Percentiles rank a stretch among this genome's conserved stretches.
These are phyloP conservation scores for Notodonta dromedarius DNA, from an alignment of 2,888 invertebrate species.

Conservation along the genomic window DNA sequence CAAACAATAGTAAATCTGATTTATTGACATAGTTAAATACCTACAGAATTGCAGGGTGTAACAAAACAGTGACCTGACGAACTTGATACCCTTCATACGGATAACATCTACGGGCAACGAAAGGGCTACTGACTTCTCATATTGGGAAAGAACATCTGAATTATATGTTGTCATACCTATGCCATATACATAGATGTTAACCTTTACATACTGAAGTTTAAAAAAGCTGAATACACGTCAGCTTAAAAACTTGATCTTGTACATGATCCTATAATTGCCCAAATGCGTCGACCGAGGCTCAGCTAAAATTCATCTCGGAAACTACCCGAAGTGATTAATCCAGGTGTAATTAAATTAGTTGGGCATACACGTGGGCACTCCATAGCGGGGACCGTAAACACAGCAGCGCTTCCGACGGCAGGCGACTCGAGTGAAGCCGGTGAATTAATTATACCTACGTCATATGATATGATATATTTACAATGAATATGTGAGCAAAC, in stretches of 20 bases:
- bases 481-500: neutral
- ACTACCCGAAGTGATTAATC: constrained; percentile 30
- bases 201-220: no score
- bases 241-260: neutral
- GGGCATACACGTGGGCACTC: constrained; percentile 24
- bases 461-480: constrained; percentile 9
- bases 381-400: constrained; percentile 33
- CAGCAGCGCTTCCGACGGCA: constrained; percentile 13
- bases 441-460: constrained; percentile 34
- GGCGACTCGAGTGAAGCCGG: constrained; percentile 7
- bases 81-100: no score
- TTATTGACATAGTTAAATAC: no score
- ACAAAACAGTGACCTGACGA: no score
- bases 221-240: neutral
- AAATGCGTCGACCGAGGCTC: constrained; percentile 5
- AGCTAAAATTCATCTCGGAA: constrained; percentile 13
- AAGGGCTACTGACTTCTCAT: no score
- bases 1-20: no score
- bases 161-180: no score
- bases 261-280: neutral
- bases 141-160: no score
- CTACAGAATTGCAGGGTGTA: no score
- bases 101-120: no score
- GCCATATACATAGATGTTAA: no score
- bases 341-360: constrained; percentile 42